Evolutionary conservation across 2,888 invertebrate species (phyloP).

Genomic region (Tubulanus polymorphus): DNA sequence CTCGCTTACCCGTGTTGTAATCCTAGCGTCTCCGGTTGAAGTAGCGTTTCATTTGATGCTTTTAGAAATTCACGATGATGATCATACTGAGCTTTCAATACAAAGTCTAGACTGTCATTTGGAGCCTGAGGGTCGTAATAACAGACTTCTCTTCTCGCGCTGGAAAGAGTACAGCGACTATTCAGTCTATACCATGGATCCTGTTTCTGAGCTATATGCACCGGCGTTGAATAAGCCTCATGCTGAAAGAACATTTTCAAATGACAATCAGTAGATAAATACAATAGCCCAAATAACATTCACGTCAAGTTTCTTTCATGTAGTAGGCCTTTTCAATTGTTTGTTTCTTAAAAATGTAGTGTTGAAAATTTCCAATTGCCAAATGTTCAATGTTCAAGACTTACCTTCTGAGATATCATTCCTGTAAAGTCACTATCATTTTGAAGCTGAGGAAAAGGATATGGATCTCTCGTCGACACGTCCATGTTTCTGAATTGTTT

Average conservation of each 20-base stretch:
- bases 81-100: conserved; percentile 49
- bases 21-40: conserved; percentile 49
- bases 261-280: too few relatives aligned
- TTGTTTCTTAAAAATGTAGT: too few relatives aligned
- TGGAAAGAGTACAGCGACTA: conserved; percentile 40
- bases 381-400: neutral
- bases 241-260: conserved; percentile 31
- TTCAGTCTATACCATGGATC: conserved; percentile 50
- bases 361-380: too few relatives aligned
- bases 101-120: conserved; percentile 51
- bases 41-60: conserved; percentile 42
- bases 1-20: conserved; percentile 39
- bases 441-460: conserved; percentile 41
- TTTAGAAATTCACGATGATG: conserved; percentile 48
- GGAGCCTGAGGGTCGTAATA: conserved; percentile 49
- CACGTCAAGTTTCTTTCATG: too few relatives aligned
- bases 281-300: too few relatives aligned
- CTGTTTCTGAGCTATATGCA: conserved; percentile 42
- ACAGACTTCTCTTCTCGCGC: conserved; percentile 41
- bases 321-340: too few relatives aligned
- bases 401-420: too few relatives aligned
- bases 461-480: conserved; percentile 42
- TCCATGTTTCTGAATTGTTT: too few relatives aligned
- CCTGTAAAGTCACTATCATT: conserved; percentile 44
- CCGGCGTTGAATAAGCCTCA: conserved; percentile 34